phyloP scores from a whole-genome alignment of 1,140 invertebrate species.

The Drosophila pallidifrons region DNA sequence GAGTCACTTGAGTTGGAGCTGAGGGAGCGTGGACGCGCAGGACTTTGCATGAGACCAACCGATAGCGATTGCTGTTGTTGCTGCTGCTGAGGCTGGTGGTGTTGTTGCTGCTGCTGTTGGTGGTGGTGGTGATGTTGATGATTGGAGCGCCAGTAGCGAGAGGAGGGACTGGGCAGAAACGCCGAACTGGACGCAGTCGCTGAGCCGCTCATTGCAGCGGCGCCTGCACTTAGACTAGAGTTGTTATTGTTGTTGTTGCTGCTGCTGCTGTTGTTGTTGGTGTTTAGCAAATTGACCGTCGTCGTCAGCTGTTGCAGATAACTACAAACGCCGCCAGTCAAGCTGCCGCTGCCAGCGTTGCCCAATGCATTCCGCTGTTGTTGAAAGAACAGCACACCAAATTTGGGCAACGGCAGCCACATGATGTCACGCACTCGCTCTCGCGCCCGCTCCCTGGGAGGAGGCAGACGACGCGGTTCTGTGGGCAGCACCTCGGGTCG shows the following conservation, averaged over 20 bases:
- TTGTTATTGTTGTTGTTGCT: slow-evolving; percentile 50
- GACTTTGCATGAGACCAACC: slow-evolving; percentile 83
- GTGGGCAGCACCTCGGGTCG: slow-evolving; percentile 90
- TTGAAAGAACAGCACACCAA: slow-evolving; percentile 90
- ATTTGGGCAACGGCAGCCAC: slow-evolving; percentile 93
- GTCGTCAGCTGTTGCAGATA: slow-evolving; percentile 52
- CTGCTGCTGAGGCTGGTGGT: slow-evolving; percentile 60
- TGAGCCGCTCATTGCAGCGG: slow-evolving; percentile 39
- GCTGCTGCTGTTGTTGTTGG: slow-evolving; percentile 27
- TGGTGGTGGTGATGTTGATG: slow-evolving; percentile 77
- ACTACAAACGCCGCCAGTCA: slow-evolving; percentile 30
- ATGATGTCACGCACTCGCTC: slow-evolving; percentile 90
- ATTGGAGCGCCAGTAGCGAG: slow-evolving; percentile 79
- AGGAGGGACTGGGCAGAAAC: slow-evolving; percentile 73
- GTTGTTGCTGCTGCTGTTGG: slow-evolving; percentile 69
- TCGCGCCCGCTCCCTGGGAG: slow-evolving; percentile 86
- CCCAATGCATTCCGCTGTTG: slow-evolving; percentile 74
- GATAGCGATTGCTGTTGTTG: slow-evolving; percentile 52
- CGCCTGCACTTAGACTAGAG: slow-evolving; percentile 78
- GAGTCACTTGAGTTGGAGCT: slow-evolving; percentile 88
- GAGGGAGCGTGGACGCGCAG: slow-evolving; percentile 87
- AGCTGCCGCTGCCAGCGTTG: slow-evolving; percentile 30
- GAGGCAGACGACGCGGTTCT: slow-evolving; percentile 90
- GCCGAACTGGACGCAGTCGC: slow-evolving; percentile 45
- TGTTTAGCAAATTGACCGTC: slow-evolving; percentile 31